Evolutionary conservation across 1,140 invertebrate genomes (phyloP).

Genomic region (Drosophila quadrilineata): DNA sequence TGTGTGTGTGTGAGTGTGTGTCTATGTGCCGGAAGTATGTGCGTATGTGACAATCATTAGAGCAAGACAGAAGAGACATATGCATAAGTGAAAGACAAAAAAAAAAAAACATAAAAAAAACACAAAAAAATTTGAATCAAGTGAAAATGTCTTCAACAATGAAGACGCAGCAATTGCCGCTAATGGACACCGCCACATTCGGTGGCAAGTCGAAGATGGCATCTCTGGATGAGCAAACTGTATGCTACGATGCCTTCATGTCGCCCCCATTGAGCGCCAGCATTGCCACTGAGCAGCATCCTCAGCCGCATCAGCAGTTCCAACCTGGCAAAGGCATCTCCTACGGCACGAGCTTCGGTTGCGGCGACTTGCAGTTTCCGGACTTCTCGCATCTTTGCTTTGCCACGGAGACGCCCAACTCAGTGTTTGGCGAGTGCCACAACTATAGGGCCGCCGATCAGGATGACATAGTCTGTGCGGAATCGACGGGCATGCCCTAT

Average conservation of each 20-base stretch:
- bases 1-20: neutral
- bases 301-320: conserved; percentile 1
- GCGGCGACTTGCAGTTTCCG: conserved; percentile 60
- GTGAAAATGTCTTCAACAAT: conserved; percentile 59
- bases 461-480: conserved; percentile 64
- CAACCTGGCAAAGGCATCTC: no score
- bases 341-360: conserved; percentile 23
- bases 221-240: conserved; percentile 7
- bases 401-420: conserved; percentile 72
- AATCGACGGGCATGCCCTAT: conserved; percentile 43
- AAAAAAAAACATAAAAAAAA: conserved; percentile 27
- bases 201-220: no score
- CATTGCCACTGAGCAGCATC: conserved; percentile 20
- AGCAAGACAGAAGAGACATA: no score
- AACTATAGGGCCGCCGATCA: conserved; percentile 42
- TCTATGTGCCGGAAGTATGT: conserved; percentile 72
- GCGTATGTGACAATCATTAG: neutral
- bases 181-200: no score
- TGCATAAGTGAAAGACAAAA: conserved; percentile 30
- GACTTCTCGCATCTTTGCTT: conserved; percentile 71
- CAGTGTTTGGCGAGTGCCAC: conserved; percentile 63
- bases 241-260: conserved; percentile 59
- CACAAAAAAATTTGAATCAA: conserved; percentile 25
- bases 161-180: conserved; percentile 46
- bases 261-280: conserved; percentile 69